Conservation (phyloP, 2,888 invertebrate genomes). For the Idaea dimidiata region DNA sequence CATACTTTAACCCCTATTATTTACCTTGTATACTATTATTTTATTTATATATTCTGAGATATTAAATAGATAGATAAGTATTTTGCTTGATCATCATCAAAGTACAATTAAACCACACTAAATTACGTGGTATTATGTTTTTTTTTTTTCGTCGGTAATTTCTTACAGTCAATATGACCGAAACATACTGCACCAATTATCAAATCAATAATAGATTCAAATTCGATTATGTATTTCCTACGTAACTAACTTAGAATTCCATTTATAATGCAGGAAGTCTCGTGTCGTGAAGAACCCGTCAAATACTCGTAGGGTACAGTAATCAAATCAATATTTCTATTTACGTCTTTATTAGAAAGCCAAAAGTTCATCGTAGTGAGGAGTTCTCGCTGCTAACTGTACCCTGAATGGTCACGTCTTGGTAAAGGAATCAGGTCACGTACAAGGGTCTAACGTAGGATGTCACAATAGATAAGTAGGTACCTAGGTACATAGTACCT, state of each 20-base stretch:
- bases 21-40: too few species aligned
- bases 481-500: too few species aligned
- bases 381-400: neutral
- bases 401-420: neutral
- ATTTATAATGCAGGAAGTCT: conserved; percentile 5
- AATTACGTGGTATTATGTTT: too few species aligned
- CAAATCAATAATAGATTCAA: conserved; percentile 1
- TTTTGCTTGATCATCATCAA: too few species aligned
- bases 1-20: too few species aligned
- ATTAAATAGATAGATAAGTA: too few species aligned
- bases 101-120: too few species aligned
- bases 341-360: neutral
- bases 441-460: neutral
- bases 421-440: conserved; percentile 2
- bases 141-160: too few species aligned
- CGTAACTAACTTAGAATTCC: neutral
- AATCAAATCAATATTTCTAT: neutral
- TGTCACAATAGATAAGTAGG: neutral
- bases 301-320: neutral
- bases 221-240: conserved; percentile 2
- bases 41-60: too few species aligned
- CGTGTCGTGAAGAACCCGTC: neutral
- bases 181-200: neutral
- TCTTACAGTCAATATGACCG: conserved; percentile 3
- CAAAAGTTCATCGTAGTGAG: neutral